phyloP scores from a whole-genome alignment of 2,888 invertebrate genomes.

The Andrena marginata region DNA sequence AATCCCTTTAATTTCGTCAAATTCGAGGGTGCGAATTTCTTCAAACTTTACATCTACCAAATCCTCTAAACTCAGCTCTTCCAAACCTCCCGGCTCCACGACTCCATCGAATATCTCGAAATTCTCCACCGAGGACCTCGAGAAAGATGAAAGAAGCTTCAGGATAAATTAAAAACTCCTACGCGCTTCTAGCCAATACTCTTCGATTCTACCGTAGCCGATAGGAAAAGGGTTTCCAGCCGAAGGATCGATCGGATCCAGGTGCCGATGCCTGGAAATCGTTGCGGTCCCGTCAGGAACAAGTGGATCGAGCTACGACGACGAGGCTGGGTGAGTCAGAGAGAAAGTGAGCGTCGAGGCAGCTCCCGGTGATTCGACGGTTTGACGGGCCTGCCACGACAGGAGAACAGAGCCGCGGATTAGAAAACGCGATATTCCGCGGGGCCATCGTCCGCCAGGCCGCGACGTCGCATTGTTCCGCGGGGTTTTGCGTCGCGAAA shows the following conservation, averaged over 20 bases:
- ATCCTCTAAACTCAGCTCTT: not conserved
- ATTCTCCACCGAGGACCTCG: too few species aligned
- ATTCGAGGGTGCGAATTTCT: not conserved
- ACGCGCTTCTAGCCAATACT: too few species aligned
- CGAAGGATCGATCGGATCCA: not conserved
- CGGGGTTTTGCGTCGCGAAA: constrained; percentile 29
- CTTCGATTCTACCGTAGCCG: too few species aligned
- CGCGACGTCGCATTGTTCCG: constrained; percentile 37
- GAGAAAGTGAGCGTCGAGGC: constrained; percentile 79
- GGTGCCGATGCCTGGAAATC: not conserved
- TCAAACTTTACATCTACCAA: not conserved
- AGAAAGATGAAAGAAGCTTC: too few species aligned
- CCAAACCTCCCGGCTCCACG: too few species aligned
- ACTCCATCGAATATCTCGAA: too few species aligned
- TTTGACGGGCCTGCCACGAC: constrained; percentile 67
- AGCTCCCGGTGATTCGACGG: constrained; percentile 70
- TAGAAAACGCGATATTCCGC: constrained; percentile 65
- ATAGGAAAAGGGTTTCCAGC: not conserved
- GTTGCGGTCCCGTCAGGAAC: constrained; percentile 46
- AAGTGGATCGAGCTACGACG: constrained; percentile 69
- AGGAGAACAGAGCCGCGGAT: constrained; percentile 60
- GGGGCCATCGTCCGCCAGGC: constrained; percentile 60
- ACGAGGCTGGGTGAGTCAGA: constrained; percentile 76
- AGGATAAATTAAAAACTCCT: too few species aligned
- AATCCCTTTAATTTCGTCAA: not conserved